Percentiles rank a stretch among this genome's conserved stretches.
These are phyloP conservation scores for Caenorhabditis latens DNA, from an alignment of 1,140 invertebrate genomes.

Conservation along the genomic window DNA sequence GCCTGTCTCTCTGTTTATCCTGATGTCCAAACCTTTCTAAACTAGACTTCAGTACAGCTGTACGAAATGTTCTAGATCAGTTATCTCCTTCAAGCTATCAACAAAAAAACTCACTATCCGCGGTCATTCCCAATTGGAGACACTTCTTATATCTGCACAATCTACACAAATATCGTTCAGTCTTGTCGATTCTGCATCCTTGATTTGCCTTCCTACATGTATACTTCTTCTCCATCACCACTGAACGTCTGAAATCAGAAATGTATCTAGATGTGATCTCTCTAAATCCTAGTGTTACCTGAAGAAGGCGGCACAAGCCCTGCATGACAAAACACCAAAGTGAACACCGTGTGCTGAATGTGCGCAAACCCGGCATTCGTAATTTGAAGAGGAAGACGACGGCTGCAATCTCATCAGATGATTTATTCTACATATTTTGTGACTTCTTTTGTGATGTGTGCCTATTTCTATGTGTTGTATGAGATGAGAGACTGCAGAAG, in stretches of 20 bases:
- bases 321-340: slow-evolving; percentile 53
- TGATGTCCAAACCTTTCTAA: too few relatives aligned
- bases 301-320: slow-evolving; percentile 61
- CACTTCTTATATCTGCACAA: slow-evolving; percentile 45
- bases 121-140: slow-evolving; percentile 22
- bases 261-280: background rate
- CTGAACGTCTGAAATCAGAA: slow-evolving; percentile 9
- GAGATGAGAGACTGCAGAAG: background rate
- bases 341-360: slow-evolving; percentile 58
- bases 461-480: slow-evolving; percentile 3
- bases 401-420: slow-evolving; percentile 13
- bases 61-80: background rate
- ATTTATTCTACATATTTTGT: slow-evolving; percentile 22
- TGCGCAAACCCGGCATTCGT: slow-evolving; percentile 56
- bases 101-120: slow-evolving; percentile 10
- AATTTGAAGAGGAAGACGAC: slow-evolving; percentile 12
- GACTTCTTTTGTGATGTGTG: slow-evolving; percentile 50
- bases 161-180: slow-evolving; percentile 38
- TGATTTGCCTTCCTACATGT: slow-evolving; percentile 10
- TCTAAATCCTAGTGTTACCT: background rate
- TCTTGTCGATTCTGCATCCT: slow-evolving; percentile 30
- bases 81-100: background rate
- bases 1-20: too few relatives aligned
- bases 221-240: slow-evolving; percentile 32
- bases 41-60: too few relatives aligned